These are phyloP conservation scores for Notolepis coatsorum DNA, from an alignment of 2,797 vertebrate genomes.

Conservation along the genomic window DNA sequence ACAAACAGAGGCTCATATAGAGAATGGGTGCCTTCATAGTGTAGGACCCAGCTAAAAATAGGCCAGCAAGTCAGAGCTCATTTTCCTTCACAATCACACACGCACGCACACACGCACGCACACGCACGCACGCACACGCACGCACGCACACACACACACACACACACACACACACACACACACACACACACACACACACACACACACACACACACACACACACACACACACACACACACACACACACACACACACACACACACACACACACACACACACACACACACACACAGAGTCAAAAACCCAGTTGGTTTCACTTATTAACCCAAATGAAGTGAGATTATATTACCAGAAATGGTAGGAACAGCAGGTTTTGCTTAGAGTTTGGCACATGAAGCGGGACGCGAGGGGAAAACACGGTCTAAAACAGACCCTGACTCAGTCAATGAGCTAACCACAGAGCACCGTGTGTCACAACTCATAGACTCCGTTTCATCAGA, in stretches of 20 bases:
- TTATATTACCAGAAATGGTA: constrained; percentile 75
- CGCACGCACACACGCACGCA: background rate
- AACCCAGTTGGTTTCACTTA: constrained; percentile 75
- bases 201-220: constrained; percentile 12
- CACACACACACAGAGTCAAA: constrained; percentile 28
- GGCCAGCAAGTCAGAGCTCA: constrained; percentile 57
- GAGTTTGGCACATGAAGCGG: constrained; percentile 58
- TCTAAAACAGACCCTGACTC: constrained; percentile 62
- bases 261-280: constrained; percentile 6
- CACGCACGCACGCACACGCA: constrained; percentile 16
- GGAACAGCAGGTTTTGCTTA: constrained; percentile 77
- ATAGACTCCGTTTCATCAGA: constrained; percentile 46
- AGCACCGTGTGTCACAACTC: constrained; percentile 52
- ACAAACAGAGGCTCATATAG: constrained; percentile 37
- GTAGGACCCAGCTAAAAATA: constrained; percentile 58
- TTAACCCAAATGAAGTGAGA: constrained; percentile 75
- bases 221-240: constrained; percentile 12
- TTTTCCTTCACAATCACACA: constrained; percentile 37
- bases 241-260: constrained; percentile 1
- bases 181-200: constrained; percentile 14
- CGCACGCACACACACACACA: background rate
- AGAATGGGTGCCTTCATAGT: constrained; percentile 30
- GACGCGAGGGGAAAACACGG: constrained; percentile 39
- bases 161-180: constrained; percentile 7
- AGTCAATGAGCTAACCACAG: constrained; percentile 65